Evolutionary conservation across 2,888 invertebrate species (phyloP), one percentile per base, ranked within the genome.

Genomic region (Diarsia dahlii): DNA sequence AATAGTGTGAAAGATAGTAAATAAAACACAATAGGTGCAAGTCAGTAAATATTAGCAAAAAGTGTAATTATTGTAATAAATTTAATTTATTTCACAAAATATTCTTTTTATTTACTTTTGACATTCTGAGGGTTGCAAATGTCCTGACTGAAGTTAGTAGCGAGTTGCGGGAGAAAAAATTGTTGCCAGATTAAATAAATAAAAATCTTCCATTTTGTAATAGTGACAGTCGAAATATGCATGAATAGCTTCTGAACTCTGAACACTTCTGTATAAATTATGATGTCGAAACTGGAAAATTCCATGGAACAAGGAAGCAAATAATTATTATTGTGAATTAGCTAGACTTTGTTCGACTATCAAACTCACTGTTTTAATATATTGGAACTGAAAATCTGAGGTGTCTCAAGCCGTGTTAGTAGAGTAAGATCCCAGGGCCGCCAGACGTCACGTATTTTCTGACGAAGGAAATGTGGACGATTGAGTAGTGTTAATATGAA

Each of bases 91-190:
- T 84, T 82, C 80, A 85, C 78, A 86, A 87, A 91, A 92, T 93
- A 86, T 76, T 83, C 80, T 93, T 93, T 92, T 90, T 94, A 94
- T 95, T 95, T 95, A 93, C 93, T 95, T 95, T 94, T 96, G 95
- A 96, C 96, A 95, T 94, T 94, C 91, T 89, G 88, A 91, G 91
- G 90, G 90, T 93, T 94, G 92, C 90, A 91, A 90, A 89, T 87
- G 84, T 90, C 82, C 79, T 63, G 79, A 87, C 74, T 90, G 94
- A 94, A 94, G 92, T 90, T 91, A 88, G 91, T 74, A 50, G 63
- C 80, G 65, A 48, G 71, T 74, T 46, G 60, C 45, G 60, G 56
- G 39, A 64, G 66, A 23, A 46, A 63, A 74, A 65, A 79, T 48
- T 39, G 60, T 86, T 87, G 86, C 88, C 87, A 87, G 74, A 0